A percentile compares a stretch with the other conserved stretches of the same genome.
Evolutionary conservation across 2,888 invertebrate species (phyloP).

Genomic region (Phengaris arion): DNA sequence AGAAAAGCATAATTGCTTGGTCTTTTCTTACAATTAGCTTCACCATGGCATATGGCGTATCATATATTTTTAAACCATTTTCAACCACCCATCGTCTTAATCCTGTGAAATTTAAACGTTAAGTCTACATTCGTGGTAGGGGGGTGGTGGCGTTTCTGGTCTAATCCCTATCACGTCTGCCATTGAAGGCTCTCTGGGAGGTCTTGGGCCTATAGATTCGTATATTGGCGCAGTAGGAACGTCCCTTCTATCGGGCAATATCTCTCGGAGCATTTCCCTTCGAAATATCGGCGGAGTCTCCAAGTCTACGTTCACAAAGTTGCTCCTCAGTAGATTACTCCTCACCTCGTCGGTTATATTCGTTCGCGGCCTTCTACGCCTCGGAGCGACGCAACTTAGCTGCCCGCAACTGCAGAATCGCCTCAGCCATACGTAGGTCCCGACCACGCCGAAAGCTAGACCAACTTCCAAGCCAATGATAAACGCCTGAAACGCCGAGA

Average conservation of each 20-base stretch:
- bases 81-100: background rate
- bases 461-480: slow-evolving; percentile 69
- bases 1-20: background rate
- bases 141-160: slow-evolving; percentile 71
- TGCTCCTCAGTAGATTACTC: slow-evolving; percentile 64
- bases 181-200: background rate
- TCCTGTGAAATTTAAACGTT: slow-evolving; percentile 45
- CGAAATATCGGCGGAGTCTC: slow-evolving; percentile 68
- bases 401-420: slow-evolving; percentile 57
- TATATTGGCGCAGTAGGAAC: slow-evolving; percentile 46
- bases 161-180: slow-evolving; percentile 56
- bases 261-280: slow-evolving; percentile 47
- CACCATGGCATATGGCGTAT: background rate
- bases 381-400: slow-evolving; percentile 49
- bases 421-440: slow-evolving; percentile 68
- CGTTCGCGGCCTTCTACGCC: slow-evolving; percentile 47
- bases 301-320: slow-evolving; percentile 56
- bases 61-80: background rate
- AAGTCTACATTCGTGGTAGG: slow-evolving; percentile 65
- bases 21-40: background rate
- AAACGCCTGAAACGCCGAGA: slow-evolving; percentile 68
- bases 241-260: slow-evolving; percentile 55
- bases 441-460: slow-evolving; percentile 64
- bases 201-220: background rate
- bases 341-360: slow-evolving; percentile 57